phyloP scores from a whole-genome alignment of 2,888 invertebrate genomes.

The Timandra comae region DNA sequence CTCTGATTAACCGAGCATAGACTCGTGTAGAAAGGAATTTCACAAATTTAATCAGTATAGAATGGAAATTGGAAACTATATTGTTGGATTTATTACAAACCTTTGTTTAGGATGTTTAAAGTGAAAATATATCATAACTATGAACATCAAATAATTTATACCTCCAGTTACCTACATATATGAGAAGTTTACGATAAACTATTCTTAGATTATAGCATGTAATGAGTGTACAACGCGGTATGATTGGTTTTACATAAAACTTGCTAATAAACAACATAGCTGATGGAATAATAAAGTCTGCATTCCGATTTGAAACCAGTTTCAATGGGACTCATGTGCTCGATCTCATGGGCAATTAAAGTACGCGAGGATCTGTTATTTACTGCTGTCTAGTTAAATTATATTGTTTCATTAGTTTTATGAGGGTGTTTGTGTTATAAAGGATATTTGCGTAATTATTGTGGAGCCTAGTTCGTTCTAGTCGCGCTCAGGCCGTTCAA shows the following conservation, averaged over 20 bases:
- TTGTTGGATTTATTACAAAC: no score
- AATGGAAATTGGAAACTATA: no score
- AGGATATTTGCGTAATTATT: slow-evolving; percentile 30
- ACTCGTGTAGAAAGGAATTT: no score
- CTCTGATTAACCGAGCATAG: no score
- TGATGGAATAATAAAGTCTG: slow-evolving; percentile 18
- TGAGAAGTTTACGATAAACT: no score
- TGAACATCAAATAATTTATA: no score
- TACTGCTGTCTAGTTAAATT: slow-evolving; percentile 3
- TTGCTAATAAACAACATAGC: slow-evolving; percentile 14
- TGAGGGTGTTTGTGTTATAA: no score
- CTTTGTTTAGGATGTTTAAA: no score
- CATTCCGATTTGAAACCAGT: slow-evolving; percentile 20
- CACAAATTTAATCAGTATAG: no score
- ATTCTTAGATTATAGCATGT: no score
- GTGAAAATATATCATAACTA: no score
- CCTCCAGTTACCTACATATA: no score
- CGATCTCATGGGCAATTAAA: slow-evolving; percentile 13
- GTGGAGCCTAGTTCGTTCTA: slow-evolving; percentile 32
- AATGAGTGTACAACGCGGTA: slow-evolving; percentile 3
- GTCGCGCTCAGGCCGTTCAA: slow-evolving; percentile 44
- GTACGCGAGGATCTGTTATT: slow-evolving; percentile 5
- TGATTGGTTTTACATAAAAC: slow-evolving; percentile 5
- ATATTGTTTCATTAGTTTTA: slow-evolving; percentile 3
- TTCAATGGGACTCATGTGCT: slow-evolving; percentile 5